These are phyloP conservation scores for Penaeus japonicus DNA, from an alignment of 1,140 invertebrate species.

Conservation along the genomic window DNA sequence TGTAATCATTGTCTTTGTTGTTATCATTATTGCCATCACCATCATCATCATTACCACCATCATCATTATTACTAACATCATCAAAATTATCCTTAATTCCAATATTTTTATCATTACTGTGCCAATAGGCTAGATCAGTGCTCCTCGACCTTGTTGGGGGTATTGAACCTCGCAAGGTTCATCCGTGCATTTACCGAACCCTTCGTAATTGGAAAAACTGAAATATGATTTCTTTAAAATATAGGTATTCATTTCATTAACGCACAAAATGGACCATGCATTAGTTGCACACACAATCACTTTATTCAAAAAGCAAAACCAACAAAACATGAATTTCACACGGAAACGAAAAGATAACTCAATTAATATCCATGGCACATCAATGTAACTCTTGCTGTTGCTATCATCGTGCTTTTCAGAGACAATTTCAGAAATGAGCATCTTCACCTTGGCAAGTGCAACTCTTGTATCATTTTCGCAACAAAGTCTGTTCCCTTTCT, in stretches of 20 bases:
- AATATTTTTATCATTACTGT: too few species aligned
- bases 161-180: neutral
- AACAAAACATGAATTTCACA: slow-evolving; percentile 3
- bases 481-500: slow-evolving; percentile 14
- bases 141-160: neutral
- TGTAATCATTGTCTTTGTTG: too few species aligned
- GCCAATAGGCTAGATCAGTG: neutral
- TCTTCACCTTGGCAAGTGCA: slow-evolving; percentile 23
- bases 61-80: too few species aligned
- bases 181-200: neutral
- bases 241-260: neutral
- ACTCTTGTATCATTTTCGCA: slow-evolving; percentile 17
- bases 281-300: neutral
- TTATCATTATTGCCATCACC: too few species aligned
- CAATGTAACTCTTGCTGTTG: slow-evolving; percentile 1
- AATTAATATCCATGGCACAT: neutral
- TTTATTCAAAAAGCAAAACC: neutral
- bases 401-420: neutral
- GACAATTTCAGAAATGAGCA: neutral
- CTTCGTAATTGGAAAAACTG: too few species aligned
- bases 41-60: too few species aligned
- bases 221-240: neutral
- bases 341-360: neutral
- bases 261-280: neutral
- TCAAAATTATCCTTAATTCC: too few species aligned